Evolutionary conservation across 2,797 vertebrate species (phyloP).

Genomic region (Chloroceryle amazona): DNA sequence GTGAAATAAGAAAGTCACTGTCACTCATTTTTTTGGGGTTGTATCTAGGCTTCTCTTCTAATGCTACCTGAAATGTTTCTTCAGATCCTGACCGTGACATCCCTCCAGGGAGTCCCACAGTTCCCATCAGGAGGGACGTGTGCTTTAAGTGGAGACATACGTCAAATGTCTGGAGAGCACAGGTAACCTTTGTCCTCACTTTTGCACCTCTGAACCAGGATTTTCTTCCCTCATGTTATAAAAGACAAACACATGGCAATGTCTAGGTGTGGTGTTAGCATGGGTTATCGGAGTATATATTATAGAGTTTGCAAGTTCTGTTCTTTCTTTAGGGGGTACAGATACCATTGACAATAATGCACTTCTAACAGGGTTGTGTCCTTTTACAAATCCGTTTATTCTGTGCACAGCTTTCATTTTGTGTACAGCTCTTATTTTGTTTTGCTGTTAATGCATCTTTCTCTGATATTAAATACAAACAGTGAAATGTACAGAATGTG

Average conservation of each 20-base stretch:
- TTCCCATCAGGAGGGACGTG: neutral
- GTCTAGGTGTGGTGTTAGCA: neutral
- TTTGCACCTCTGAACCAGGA: neutral
- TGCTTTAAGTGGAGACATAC: neutral
- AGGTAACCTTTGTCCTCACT: neutral
- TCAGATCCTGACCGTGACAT: neutral
- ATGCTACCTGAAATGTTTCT: neutral
- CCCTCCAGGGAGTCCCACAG: neutral
- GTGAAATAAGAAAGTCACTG: neutral
- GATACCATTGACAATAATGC: neutral
- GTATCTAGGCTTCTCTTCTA: neutral
- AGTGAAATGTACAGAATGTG: neutral
- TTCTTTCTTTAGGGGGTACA: neutral
- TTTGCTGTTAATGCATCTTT: neutral
- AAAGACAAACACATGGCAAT: neutral
- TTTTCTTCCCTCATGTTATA: neutral
- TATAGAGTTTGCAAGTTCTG: neutral
- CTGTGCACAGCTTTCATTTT: neutral
- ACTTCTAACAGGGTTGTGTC: neutral
- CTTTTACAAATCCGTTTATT: neutral
- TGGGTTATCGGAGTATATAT: neutral
- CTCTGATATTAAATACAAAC: neutral
- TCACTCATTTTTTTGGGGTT: neutral
- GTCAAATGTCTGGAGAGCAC: neutral
- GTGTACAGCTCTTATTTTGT: neutral